phyloP scores from a whole-genome alignment of 2,888 invertebrate genomes.

The Cerastis rubricosa region DNA sequence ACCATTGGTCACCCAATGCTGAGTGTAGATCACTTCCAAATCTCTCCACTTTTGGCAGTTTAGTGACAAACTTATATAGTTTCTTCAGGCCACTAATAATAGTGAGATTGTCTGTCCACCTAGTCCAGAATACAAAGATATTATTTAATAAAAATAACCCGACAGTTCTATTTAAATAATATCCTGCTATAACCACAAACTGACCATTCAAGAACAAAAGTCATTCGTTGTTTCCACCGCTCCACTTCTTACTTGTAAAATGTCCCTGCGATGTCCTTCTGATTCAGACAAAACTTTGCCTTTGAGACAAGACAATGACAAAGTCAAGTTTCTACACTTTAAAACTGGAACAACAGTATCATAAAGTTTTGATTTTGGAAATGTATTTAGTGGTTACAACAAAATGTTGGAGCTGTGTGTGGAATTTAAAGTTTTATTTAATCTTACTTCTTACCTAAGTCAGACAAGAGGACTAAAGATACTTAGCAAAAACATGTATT shows the following conservation, averaged over 20 bases:
- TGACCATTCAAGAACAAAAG: conserved; percentile 40
- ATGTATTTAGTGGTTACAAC: conserved; percentile 42
- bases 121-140: not conserved
- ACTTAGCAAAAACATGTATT: conserved; percentile 5
- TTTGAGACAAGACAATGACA: conserved; percentile 50
- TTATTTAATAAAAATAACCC: not conserved
- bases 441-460: not conserved
- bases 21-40: not conserved
- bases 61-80: not conserved
- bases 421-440: conserved; percentile 34
- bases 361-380: conserved; percentile 44
- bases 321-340: conserved; percentile 51
- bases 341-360: conserved; percentile 48
- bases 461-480: too few relatives aligned
- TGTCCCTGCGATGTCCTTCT: conserved; percentile 44
- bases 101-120: not conserved
- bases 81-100: not conserved
- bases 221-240: conserved; percentile 17
- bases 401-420: conserved; percentile 25
- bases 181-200: conserved; percentile 18
- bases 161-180: conserved; percentile 2
- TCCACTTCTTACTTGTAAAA: conserved; percentile 28
- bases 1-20: not conserved
- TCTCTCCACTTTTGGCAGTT: not conserved
- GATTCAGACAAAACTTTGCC: conserved; percentile 50